phyloP scores from a whole-genome alignment of 2,113 vertebrate species.

The Gnathonemus longibarbis region DNA sequence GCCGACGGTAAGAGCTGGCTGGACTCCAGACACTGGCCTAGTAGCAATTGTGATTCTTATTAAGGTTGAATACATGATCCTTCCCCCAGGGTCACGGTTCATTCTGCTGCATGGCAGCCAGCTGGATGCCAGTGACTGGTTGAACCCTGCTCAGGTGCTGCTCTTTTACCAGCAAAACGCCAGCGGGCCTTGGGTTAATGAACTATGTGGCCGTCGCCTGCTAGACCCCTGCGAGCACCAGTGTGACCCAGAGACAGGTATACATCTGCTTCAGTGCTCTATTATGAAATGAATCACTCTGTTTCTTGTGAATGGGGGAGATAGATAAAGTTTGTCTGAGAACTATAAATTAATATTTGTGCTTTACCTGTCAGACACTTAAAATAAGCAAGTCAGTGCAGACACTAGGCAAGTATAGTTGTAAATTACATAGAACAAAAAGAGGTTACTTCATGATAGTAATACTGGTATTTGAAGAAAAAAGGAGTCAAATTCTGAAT shows the following conservation, averaged over 20 bases:
- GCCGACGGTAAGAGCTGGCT: conserved; percentile 76
- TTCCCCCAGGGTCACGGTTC: conserved; percentile 79
- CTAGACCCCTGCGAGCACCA: conserved; percentile 95
- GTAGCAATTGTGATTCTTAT: background rate
- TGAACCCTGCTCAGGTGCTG: conserved; percentile 92
- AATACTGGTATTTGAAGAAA: background rate
- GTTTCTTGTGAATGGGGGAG: background rate
- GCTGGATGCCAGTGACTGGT: conserved; percentile 90
- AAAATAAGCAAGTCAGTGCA: background rate
- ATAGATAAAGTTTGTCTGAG: background rate
- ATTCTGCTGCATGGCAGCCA: conserved; percentile 93
- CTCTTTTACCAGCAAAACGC: conserved; percentile 96
- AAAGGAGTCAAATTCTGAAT: background rate
- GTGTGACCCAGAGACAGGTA: conserved; percentile 90
- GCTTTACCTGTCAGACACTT: background rate
- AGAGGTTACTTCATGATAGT: background rate
- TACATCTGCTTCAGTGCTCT: background rate
- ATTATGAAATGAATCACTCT: background rate
- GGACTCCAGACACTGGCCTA: conserved; percentile 9
- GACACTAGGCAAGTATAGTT: background rate
- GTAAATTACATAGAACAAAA: background rate
- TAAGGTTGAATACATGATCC: background rate
- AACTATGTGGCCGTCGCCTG: conserved; percentile 86
- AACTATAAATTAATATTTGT: background rate
- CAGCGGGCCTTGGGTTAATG: conserved; percentile 88